Conservation (phyloP, 2,113 vertebrate genomes). For the Neopipo cinnamomea region DNA sequence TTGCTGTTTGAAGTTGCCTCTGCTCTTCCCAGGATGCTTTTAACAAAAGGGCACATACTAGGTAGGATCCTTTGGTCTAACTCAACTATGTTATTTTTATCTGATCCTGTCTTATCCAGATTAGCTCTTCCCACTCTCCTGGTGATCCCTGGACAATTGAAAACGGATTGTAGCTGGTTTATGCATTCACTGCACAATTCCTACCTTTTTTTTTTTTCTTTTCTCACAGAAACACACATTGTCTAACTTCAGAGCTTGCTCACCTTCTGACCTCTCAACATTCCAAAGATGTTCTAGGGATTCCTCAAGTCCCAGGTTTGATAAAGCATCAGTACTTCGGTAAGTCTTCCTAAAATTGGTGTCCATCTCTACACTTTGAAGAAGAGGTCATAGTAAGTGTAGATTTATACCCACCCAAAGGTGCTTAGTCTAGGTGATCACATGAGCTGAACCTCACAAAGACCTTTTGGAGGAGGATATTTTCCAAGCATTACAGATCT, state of each 20-base stretch:
- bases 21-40: neutral
- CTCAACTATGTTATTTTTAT: neutral
- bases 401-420: neutral
- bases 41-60: neutral
- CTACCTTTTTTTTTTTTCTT: neutral
- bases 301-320: neutral
- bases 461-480: neutral
- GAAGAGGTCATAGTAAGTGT: neutral
- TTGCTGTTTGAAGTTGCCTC: neutral
- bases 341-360: neutral
- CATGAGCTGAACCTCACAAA: neutral
- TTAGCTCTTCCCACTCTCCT: neutral
- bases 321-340: neutral
- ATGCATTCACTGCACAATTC: neutral
- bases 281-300: neutral
- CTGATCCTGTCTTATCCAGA: neutral
- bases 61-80: neutral
- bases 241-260: neutral
- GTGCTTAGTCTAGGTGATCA: neutral
- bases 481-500: neutral
- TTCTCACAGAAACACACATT: neutral
- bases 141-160: neutral
- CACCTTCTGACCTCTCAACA: neutral
- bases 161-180: neutral
- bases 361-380: neutral